phyloP scores from a whole-genome alignment of 1,140 invertebrate species.

The Camponotus floridanus region DNA sequence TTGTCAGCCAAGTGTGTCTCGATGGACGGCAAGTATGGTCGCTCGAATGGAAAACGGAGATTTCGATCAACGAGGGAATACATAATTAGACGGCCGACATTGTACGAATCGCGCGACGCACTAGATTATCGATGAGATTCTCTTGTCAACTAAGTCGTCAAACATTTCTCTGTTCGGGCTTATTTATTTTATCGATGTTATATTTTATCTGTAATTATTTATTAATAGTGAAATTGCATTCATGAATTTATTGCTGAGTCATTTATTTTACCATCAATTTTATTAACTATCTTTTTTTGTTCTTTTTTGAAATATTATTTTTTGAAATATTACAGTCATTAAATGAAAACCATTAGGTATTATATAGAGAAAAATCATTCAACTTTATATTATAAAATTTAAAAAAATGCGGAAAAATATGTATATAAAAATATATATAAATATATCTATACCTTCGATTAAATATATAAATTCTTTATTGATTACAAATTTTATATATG shows the following conservation, averaged over 20 bases:
- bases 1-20: conserved; percentile 42
- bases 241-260: neutral
- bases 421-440: neutral
- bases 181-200: neutral
- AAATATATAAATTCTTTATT: neutral
- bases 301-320: conserved; percentile 2
- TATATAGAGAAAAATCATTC: neutral
- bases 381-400: neutral
- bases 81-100: conserved; percentile 64
- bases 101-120: conserved; percentile 11
- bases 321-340: neutral
- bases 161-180: neutral
- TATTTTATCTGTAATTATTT: neutral
- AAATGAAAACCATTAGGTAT: neutral
- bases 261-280: neutral
- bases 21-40: conserved; percentile 18
- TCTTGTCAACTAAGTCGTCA: neutral
- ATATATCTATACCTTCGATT: neutral
- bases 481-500: neutral
- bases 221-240: neutral
- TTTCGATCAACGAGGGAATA: conserved; percentile 67
- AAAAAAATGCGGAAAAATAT: neutral
- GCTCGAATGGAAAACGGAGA: conserved; percentile 65
- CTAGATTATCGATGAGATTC: neutral
- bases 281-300: neutral